Percentiles rank a stretch among this genome's conserved stretches.
These are phyloP conservation scores for Steinernema feltiae DNA, from an alignment of 1,140 invertebrate genomes.

Conservation along the genomic window DNA sequence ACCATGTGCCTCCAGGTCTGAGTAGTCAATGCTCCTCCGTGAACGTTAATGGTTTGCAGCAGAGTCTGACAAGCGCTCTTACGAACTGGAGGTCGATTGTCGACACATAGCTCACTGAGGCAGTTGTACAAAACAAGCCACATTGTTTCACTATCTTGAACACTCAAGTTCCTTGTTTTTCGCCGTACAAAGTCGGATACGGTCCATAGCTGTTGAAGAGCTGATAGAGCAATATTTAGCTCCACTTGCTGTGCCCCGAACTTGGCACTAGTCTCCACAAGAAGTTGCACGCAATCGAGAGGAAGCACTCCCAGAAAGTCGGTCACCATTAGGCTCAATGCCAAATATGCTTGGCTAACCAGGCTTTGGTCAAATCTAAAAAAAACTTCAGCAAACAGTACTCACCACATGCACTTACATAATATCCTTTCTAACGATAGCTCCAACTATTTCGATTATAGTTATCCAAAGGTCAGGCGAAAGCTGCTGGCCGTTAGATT, in stretches of 20 bases:
- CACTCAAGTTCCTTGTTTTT: constrained; percentile 20
- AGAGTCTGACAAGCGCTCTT: constrained; percentile 97
- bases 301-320: constrained; percentile 67
- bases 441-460: constrained; percentile 85
- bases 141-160: constrained; percentile 35
- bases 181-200: constrained; percentile 52
- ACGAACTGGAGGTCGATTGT: constrained; percentile 83
- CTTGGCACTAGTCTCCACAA: constrained; percentile 85
- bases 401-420: constrained; percentile 18
- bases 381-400: background rate
- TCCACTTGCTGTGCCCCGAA: constrained; percentile 94
- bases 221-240: constrained; percentile 94
- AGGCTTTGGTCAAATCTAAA: constrained; percentile 69
- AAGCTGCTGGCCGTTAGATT: constrained; percentile 81
- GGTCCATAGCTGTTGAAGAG: constrained; percentile 79
- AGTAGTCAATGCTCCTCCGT: constrained; percentile 66
- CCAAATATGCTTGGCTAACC: constrained; percentile 87
- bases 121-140: constrained; percentile 57
- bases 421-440: constrained; percentile 67
- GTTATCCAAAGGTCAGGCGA: constrained; percentile 82
- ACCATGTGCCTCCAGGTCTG: constrained; percentile 49
- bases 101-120: constrained; percentile 80
- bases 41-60: constrained; percentile 91
- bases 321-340: constrained; percentile 88
- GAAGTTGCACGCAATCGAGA: constrained; percentile 73